Conservation (phyloP, 2,888 invertebrate species). For the Eilema depressum region DNA sequence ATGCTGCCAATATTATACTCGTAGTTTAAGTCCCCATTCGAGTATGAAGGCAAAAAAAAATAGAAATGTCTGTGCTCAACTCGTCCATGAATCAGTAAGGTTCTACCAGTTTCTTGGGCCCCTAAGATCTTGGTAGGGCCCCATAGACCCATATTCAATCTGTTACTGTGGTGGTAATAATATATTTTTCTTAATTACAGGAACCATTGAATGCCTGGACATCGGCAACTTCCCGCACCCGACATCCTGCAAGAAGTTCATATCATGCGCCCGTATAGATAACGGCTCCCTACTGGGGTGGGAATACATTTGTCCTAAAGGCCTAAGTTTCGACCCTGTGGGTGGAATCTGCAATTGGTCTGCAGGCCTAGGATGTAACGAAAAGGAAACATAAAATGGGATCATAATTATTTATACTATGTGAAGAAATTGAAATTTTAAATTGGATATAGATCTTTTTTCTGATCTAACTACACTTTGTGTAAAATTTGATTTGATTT, state of each 20-base stretch:
- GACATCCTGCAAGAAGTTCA: conserved; percentile 95
- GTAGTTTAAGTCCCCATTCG: conserved; percentile 46
- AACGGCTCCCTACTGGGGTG: conserved; percentile 93
- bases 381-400: conserved; percentile 67
- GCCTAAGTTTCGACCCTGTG: conserved; percentile 95
- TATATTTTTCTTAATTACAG: conserved; percentile 60
- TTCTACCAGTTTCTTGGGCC: no score
- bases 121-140: no score
- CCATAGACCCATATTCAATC: no score
- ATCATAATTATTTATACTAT: neutral
- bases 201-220: conserved; percentile 94
- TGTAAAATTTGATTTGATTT: conserved; percentile 9
- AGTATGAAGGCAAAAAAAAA: conserved; percentile 39
- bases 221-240: conserved; percentile 97
- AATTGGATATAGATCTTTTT: conserved; percentile 6
- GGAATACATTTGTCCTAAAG: conserved; percentile 95
- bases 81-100: no score
- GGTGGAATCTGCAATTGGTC: conserved; percentile 97
- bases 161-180: neutral
- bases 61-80: no score
- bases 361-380: conserved; percentile 92
- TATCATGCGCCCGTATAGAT: conserved; percentile 94
- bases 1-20: conserved; percentile 73
- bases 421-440: conserved; percentile 6
- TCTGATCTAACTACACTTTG: neutral